Evolutionary conservation across 2,888 invertebrate genomes (phyloP).

Genomic region (Drosophila stalkeri): DNA sequence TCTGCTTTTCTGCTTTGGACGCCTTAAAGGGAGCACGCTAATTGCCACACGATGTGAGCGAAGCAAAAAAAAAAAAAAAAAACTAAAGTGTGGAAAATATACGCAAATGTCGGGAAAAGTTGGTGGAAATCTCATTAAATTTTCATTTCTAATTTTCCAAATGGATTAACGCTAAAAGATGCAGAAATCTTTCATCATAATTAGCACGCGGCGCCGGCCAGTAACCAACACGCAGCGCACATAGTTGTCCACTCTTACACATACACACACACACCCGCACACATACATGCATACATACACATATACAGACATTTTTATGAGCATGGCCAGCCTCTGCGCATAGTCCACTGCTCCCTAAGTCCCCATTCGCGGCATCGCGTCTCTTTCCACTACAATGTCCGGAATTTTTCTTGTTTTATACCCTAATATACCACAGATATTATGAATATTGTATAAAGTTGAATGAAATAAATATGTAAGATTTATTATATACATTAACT

Average conservation of each 20-base stretch:
- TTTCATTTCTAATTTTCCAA: slow-evolving; percentile 84
- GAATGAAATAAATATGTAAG: neutral
- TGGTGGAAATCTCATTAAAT: slow-evolving; percentile 79
- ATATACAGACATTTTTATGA: slow-evolving; percentile 43
- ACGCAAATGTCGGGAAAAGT: slow-evolving; percentile 45
- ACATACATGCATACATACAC: slow-evolving; percentile 15
- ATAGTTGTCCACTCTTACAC: slow-evolving; percentile 70
- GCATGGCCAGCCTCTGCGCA: slow-evolving; percentile 31
- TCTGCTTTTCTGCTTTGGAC: slow-evolving; percentile 31
- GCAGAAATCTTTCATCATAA: slow-evolving; percentile 83
- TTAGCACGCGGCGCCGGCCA: slow-evolving; percentile 74
- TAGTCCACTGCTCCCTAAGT: slow-evolving; percentile 30
- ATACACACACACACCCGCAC: slow-evolving; percentile 18
- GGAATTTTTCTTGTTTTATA: slow-evolving; percentile 25
- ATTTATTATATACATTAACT: no score
- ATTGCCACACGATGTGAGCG: slow-evolving; percentile 36
- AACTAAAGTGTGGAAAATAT: slow-evolving; percentile 44
- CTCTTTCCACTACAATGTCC: slow-evolving; percentile 10
- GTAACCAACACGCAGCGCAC: slow-evolving; percentile 53
- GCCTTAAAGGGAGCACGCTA: slow-evolving; percentile 37
- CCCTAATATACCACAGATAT: slow-evolving; percentile 8
- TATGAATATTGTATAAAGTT: neutral
- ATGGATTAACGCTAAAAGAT: slow-evolving; percentile 83
- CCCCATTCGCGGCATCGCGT: slow-evolving; percentile 12
- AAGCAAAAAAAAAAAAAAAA: slow-evolving; percentile 2